Evolutionary conservation across 2,113 vertebrate genomes (phyloP), one percentile per base, ranked within the genome.

Genomic region (Apodemus sylvaticus): DNA sequence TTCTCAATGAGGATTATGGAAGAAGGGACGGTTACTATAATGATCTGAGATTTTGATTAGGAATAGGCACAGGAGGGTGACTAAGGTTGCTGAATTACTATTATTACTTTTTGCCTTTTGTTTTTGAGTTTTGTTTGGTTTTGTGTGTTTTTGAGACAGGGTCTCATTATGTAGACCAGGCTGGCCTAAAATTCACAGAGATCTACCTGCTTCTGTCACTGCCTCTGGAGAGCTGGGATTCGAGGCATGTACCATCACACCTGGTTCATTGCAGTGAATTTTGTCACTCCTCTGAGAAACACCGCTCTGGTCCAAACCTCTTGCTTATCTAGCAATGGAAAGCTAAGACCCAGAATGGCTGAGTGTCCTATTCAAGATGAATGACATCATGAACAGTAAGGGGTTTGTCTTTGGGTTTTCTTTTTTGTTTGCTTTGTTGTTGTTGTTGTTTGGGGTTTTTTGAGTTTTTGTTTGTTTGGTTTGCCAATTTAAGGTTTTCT

Each of bases 401-500:
- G 39, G 53, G 36, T 5, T 70, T 71, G 17, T 71, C 36, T 71
- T 71, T 71, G 36, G 13, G 31, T 34, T n/a, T 71, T 71, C n/a
- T 71, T 8, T 71, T 71, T 39, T 39, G n/a, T 39, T 71, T 71
- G 70, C 17, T n/a, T 71, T 71, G 70, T 71, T 71, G 16, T n/a
- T 77, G 11, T 77, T 77, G 3, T 48, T 45, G 1, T 45, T 51
- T 12, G 20, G 53, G 7, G 8, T 85, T 74, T 85, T 55, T 13
- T 39, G 24, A 4, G n/a, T n/a, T n/a, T 73, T 20, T n/a, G 34
- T n/a, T 77, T 77, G 66, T 29, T 48, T 48, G 74, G 48, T 62
- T 85, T 85, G 74, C 42, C 79, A 89, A 6, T 17, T 78, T 31
- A 58, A 94, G 36, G 12, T 85, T 96, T 62, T 96, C 45, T 77